A percentile compares a stretch with the other conserved stretches of the same genome.
Evolutionary conservation across 2,797 vertebrate species (phyloP).

Genomic region (Neosalanx taihuensis): DNA sequence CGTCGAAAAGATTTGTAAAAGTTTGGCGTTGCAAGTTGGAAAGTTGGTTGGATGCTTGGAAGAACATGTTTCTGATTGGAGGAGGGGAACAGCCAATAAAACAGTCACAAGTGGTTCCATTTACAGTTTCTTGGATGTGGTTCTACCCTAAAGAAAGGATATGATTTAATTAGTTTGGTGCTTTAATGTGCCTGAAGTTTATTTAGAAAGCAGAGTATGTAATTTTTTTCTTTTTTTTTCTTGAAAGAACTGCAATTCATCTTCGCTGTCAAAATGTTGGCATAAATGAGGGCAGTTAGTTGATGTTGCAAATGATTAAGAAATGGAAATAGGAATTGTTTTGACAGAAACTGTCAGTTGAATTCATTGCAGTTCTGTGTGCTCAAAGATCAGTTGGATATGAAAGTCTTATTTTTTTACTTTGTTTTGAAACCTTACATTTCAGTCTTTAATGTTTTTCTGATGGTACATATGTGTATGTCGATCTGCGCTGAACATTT

Average conservation of each 20-base stretch:
- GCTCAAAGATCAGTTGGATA: neutral
- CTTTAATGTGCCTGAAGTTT: slow-evolving; percentile 77
- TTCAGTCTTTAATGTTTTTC: neutral
- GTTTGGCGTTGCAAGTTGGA: slow-evolving; percentile 40
- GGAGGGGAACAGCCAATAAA: slow-evolving; percentile 73
- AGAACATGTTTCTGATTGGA: slow-evolving; percentile 69
- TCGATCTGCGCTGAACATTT: neutral
- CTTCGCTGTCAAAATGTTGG: slow-evolving; percentile 46
- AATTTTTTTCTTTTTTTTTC: slow-evolving; percentile 61
- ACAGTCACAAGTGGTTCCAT: slow-evolving; percentile 76
- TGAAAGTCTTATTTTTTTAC: neutral
- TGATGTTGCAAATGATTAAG: slow-evolving; percentile 43
- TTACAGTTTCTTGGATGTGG: slow-evolving; percentile 77
- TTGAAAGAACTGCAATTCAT: slow-evolving; percentile 64
- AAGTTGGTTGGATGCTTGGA: slow-evolving; percentile 46
- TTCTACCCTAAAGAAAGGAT: slow-evolving; percentile 77
- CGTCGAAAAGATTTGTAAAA: slow-evolving; percentile 54
- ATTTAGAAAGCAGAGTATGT: slow-evolving; percentile 74
- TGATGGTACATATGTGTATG: neutral
- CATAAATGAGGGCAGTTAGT: slow-evolving; percentile 39
- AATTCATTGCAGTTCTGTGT: slow-evolving; percentile 5
- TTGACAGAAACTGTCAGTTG: slow-evolving; percentile 2
- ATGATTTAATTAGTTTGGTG: slow-evolving; percentile 80
- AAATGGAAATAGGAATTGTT: slow-evolving; percentile 34
- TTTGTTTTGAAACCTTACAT: neutral